These are phyloP conservation scores for Burhinus oedicnemus DNA, from an alignment of 2,113 vertebrate species.

Conservation along the genomic window DNA sequence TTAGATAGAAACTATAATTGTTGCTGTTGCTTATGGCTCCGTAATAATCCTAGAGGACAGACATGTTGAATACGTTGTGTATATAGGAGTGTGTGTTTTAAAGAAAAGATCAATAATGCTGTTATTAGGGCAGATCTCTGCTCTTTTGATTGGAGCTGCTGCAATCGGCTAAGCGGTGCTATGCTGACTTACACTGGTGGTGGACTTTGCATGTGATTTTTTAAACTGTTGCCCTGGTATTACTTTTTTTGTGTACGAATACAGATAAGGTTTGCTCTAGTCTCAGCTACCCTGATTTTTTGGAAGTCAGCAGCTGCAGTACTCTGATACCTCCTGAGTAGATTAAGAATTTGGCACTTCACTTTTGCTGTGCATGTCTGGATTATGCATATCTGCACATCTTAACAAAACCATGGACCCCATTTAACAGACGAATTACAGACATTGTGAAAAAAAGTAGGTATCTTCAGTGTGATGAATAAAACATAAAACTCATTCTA, in stretches of 20 bases:
- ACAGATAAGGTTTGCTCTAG: not conserved
- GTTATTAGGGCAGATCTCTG: conserved; percentile 26
- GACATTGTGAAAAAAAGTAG: not conserved
- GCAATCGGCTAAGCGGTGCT: not conserved
- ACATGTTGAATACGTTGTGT: not conserved
- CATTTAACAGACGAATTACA: conserved; percentile 10
- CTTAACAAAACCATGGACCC: not conserved
- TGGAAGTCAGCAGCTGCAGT: not conserved
- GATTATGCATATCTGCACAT: not conserved
- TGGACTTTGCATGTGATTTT: not conserved
- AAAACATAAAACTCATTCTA: not conserved
- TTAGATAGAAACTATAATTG: conserved; percentile 77
- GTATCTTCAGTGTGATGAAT: not conserved
- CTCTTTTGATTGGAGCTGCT: not conserved
- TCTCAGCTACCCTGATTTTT: not conserved
- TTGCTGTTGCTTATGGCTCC: conserved; percentile 45
- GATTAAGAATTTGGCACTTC: not conserved
- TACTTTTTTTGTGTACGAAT: not conserved
- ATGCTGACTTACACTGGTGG: not conserved
- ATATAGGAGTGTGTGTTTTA: not conserved
- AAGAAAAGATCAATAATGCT: conserved; percentile 41
- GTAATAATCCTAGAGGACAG: conserved; percentile 9
- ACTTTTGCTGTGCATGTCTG: not conserved
- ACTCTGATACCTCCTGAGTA: not conserved
- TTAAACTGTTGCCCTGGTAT: not conserved